These are phyloP conservation scores for Riptortus pedestris DNA, from an alignment of 1,140 invertebrate genomes.

Conservation along the genomic window DNA sequence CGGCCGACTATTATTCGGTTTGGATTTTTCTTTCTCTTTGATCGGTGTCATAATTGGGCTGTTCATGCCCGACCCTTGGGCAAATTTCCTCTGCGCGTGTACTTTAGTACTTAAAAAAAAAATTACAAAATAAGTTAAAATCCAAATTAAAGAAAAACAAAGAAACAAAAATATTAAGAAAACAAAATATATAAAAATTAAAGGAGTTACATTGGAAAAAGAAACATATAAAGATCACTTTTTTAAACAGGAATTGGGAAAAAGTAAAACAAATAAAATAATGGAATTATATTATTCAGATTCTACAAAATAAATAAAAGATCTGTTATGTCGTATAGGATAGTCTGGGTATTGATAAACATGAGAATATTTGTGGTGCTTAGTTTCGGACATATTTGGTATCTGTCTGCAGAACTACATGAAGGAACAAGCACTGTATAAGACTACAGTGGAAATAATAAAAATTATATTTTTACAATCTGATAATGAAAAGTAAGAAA, in stretches of 20 bases:
- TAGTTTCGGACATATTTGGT: too few species aligned
- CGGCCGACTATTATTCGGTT: constrained; percentile 37
- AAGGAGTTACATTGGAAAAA: not conserved
- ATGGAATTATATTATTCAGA: too few species aligned
- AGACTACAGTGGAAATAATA: too few species aligned
- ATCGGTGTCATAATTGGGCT: constrained; percentile 45
- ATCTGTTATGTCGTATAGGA: too few species aligned
- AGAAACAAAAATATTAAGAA: not conserved
- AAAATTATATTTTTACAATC: too few species aligned
- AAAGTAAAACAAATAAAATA: not conserved
- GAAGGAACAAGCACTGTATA: too few species aligned
- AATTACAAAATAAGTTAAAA: not conserved
- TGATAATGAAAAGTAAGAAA: too few species aligned
- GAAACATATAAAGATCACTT: not conserved
- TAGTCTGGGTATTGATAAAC: too few species aligned
- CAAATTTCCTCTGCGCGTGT: constrained; percentile 84
- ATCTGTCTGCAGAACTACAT: too few species aligned
- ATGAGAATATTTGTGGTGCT: too few species aligned
- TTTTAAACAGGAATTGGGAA: not conserved
- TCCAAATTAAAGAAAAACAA: not conserved
- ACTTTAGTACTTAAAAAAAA: constrained; percentile 47
- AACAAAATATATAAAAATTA: not conserved
- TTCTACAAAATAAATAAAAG: too few species aligned
- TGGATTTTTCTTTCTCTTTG: constrained; percentile 44
- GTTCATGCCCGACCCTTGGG: constrained; percentile 57